These are phyloP conservation scores for Torymus aiolomorphi DNA, from an alignment of 2,888 invertebrate genomes.

Conservation along the genomic window DNA sequence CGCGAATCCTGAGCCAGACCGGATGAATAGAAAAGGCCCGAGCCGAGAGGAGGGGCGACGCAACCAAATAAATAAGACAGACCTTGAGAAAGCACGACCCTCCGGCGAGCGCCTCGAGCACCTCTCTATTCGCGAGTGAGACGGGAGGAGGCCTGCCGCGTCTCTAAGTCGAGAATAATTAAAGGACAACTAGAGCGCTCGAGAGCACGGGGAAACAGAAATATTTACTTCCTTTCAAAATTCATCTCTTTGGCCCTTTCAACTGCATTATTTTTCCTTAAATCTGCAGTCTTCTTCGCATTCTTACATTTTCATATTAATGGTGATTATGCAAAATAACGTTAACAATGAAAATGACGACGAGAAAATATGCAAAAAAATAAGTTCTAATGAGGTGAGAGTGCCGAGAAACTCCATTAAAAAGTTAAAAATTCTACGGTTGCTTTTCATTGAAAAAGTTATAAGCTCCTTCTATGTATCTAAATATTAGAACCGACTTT, in stretches of 20 bases:
- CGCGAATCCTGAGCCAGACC: no score
- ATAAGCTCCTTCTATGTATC: no score
- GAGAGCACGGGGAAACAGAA: slow-evolving; percentile 22
- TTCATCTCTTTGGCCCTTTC: slow-evolving; percentile 25
- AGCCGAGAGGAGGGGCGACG: slow-evolving; percentile 5
- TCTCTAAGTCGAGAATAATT: slow-evolving; percentile 52
- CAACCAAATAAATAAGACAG: slow-evolving; percentile 54
- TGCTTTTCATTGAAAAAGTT: no score
- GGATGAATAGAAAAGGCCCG: slow-evolving; percentile 27
- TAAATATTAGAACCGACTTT: no score
- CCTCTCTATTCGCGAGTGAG: not conserved
- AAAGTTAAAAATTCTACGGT: no score
- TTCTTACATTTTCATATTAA: not conserved
- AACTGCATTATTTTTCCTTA: not conserved
- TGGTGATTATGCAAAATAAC: not conserved
- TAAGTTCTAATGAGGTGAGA: no score
- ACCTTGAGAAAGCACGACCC: slow-evolving; percentile 49
- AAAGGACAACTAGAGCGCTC: slow-evolving; percentile 48
- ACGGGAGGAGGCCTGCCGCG: not conserved
- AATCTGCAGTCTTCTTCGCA: not conserved
- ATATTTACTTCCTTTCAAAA: slow-evolving; percentile 47
- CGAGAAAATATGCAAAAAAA: no score
- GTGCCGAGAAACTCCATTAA: no score
- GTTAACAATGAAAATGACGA: not conserved
- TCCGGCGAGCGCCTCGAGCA: slow-evolving; percentile 11